Conservation (phyloP, 1,140 invertebrate genomes). For the Calephelis nemesis region DNA sequence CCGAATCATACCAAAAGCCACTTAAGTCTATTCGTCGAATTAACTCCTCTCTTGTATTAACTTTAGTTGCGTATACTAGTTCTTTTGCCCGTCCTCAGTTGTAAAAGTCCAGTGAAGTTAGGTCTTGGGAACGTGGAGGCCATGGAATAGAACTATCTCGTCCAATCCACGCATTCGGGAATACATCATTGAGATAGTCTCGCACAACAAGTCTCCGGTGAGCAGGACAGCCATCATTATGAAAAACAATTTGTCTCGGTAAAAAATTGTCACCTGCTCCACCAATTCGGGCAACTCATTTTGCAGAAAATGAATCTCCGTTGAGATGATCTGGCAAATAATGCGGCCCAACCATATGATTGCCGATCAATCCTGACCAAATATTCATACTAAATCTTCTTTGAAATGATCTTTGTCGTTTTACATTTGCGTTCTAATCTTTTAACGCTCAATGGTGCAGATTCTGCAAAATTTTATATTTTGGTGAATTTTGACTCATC, state of each 20-base stretch:
- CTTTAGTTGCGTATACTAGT: too few species aligned
- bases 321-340: neutral
- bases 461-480: constrained; percentile 6
- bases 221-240: neutral
- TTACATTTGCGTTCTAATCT: constrained; percentile 11
- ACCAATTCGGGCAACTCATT: neutral
- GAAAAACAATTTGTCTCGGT: neutral
- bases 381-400: constrained; percentile 22
- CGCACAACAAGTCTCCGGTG: too few species aligned
- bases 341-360: constrained; percentile 22
- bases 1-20: too few species aligned
- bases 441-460: constrained; percentile 18
- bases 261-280: neutral
- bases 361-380: constrained; percentile 26
- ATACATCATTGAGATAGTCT: too few species aligned
- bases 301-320: neutral
- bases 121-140: too few species aligned
- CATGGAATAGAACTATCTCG: too few species aligned
- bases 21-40: too few species aligned
- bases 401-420: constrained; percentile 9
- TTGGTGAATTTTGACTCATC: constrained; percentile 18
- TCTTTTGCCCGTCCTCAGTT: too few species aligned
- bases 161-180: too few species aligned
- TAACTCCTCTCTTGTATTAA: too few species aligned
- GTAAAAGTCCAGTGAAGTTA: too few species aligned